Percentiles rank a stretch among this genome's conserved stretches.
phyloP scores from a whole-genome alignment of 2,888 invertebrate species.

The Melitaea athalia region DNA sequence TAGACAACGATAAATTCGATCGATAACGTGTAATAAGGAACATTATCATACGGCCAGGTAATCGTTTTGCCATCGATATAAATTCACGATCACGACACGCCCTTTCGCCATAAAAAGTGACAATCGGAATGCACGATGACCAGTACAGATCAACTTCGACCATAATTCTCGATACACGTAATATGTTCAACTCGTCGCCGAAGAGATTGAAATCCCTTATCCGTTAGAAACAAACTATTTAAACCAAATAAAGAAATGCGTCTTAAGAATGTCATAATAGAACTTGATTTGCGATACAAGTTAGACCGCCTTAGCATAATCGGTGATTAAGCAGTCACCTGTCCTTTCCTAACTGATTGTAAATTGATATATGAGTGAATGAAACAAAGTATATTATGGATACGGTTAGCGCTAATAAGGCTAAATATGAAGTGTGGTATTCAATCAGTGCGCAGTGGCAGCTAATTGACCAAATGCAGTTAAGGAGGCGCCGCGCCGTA shows the following conservation, averaged over 20 bases:
- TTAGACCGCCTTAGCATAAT: conserved; percentile 9
- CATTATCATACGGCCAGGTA: conserved; percentile 30
- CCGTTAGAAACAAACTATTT: conserved; percentile 43
- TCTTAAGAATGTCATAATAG: conserved; percentile 30
- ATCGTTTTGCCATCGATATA: conserved; percentile 42
- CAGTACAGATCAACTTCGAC: conserved; percentile 49
- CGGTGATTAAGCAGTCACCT: conserved; percentile 17
- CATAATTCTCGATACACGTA: conserved; percentile 62
- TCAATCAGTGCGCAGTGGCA: conserved; percentile 53
- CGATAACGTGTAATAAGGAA: conserved; percentile 32
- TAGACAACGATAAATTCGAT: conserved; percentile 34
- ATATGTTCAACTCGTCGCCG: conserved; percentile 47
- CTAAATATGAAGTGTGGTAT: conserved; percentile 43
- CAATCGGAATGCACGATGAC: conserved; percentile 50
- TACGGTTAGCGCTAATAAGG: conserved; percentile 38
- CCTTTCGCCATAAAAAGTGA: conserved; percentile 52
- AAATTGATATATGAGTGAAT: not conserved
- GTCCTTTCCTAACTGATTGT: conserved; percentile 22
- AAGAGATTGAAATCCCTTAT: conserved; percentile 53
- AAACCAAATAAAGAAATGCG: conserved; percentile 39
- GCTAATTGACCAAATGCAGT: conserved; percentile 50
- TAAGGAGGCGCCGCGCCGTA: conserved; percentile 32
- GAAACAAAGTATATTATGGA: conserved; percentile 21
- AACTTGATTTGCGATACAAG: conserved; percentile 33
- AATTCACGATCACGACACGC: conserved; percentile 39